Percentiles rank a stretch among this genome's conserved stretches.
These are phyloP conservation scores for Oncopodura yosiiana DNA, from an alignment of 1,140 invertebrate genomes.

Conservation along the genomic window DNA sequence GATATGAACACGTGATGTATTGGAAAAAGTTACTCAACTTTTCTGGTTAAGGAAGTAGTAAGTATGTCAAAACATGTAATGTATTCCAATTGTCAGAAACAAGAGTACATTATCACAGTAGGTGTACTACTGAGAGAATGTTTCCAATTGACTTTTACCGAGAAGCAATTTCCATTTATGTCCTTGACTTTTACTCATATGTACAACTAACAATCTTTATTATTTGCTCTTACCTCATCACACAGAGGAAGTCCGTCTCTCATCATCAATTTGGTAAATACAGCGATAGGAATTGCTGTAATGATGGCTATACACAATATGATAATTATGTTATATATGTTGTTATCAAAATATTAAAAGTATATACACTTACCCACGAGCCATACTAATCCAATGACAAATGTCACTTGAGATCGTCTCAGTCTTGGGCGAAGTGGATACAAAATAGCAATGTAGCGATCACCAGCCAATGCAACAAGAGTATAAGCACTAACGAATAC, in stretches of 20 bases:
- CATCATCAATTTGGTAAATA: slow-evolving; percentile 45
- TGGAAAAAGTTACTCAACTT: too few species aligned
- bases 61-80: too few species aligned
- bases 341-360: slow-evolving; percentile 5
- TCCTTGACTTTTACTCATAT: too few species aligned
- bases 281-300: slow-evolving; percentile 67
- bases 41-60: too few species aligned
- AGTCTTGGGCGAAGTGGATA: slow-evolving; percentile 71
- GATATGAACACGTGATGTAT: too few species aligned
- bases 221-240: slow-evolving; percentile 25
- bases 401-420: slow-evolving; percentile 56
- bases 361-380: slow-evolving; percentile 33
- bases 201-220: too few species aligned
- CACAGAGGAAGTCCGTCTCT: slow-evolving; percentile 16
- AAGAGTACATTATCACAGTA: too few species aligned
- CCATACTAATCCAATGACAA: slow-evolving; percentile 67
- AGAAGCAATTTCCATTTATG: too few species aligned
- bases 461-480: slow-evolving; percentile 70
- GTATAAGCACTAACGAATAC: slow-evolving; percentile 55
- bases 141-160: too few species aligned
- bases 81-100: too few species aligned
- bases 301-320: slow-evolving; percentile 66
- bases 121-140: too few species aligned
- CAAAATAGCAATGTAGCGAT: slow-evolving; percentile 79
- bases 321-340: slow-evolving; percentile 41